Percentiles rank a stretch among this genome's conserved stretches.
phyloP scores from a whole-genome alignment of 2,113 vertebrate genomes.

The Pampusana beccarii region DNA sequence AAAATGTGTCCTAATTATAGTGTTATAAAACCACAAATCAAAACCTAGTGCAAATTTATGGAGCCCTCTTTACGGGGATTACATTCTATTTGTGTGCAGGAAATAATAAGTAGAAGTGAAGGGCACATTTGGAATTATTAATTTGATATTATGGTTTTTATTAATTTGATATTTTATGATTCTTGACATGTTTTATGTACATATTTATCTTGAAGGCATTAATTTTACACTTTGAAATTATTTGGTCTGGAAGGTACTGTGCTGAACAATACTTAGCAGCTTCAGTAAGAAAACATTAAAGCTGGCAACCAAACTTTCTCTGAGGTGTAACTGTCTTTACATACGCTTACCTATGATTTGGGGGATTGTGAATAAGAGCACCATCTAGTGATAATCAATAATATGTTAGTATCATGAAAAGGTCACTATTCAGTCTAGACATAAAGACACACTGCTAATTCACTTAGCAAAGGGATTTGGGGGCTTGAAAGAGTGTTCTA shows the following conservation, averaged over 20 bases:
- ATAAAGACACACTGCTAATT: background rate
- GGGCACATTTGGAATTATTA: background rate
- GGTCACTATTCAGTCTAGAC: background rate
- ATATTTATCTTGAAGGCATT: background rate
- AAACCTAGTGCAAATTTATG: background rate
- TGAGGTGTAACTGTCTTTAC: background rate
- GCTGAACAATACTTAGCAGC: background rate
- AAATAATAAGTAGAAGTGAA: background rate
- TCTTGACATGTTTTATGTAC: background rate
- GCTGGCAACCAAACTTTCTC: background rate
- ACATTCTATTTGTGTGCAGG: background rate
- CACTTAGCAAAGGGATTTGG: background rate
- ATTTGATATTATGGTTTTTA: background rate
- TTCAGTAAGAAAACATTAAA: background rate
- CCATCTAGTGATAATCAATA: slow-evolving; percentile 47
- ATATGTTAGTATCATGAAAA: background rate
- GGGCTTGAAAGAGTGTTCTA: background rate
- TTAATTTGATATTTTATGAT: background rate
- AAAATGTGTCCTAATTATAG: background rate
- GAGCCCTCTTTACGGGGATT: background rate
- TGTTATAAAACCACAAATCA: background rate
- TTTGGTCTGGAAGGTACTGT: background rate
- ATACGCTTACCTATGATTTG: background rate
- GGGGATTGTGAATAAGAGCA: slow-evolving; percentile 22
- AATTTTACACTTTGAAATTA: background rate